Evolutionary conservation across 2,113 vertebrate species (phyloP).

Genomic region (Grantiella picta): DNA sequence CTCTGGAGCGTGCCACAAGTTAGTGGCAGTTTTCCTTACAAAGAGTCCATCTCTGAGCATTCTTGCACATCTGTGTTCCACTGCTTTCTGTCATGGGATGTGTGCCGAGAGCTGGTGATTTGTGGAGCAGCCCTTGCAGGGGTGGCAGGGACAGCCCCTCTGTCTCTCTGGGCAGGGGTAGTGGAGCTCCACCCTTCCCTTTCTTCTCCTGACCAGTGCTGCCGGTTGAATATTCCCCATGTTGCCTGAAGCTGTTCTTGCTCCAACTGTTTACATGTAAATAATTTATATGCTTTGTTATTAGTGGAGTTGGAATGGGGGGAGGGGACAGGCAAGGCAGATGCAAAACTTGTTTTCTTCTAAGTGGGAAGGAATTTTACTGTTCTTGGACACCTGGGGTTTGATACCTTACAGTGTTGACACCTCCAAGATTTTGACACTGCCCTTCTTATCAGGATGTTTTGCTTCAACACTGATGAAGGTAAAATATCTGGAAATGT

Average conservation of each 20-base stretch:
- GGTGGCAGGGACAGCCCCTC: neutral
- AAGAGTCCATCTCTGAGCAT: neutral
- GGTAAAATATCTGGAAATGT: neutral
- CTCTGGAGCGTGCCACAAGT: rapidly evolving
- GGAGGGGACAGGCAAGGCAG: neutral
- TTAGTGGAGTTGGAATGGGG: neutral
- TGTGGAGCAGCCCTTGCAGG: neutral
- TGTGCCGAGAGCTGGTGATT: rapidly evolving
- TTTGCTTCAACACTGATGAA: neutral
- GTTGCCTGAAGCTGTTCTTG: conserved; percentile 6
- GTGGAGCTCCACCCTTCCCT: neutral
- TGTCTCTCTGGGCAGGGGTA: too few species aligned
- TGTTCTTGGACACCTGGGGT: neutral
- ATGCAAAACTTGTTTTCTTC: neutral
- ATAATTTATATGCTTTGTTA: neutral
- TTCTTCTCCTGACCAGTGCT: neutral
- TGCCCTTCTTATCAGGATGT: neutral
- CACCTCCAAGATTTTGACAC: neutral
- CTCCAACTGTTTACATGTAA: conserved; percentile 2
- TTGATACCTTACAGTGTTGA: neutral
- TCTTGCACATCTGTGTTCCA: neutral
- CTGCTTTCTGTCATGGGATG: neutral
- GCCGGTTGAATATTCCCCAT: rapidly evolving
- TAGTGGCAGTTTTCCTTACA: neutral
- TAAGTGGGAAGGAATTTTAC: neutral